Base-by-base conservation (phyloP, 2,888 invertebrate species). In the Acrobasis repandana region DNA sequence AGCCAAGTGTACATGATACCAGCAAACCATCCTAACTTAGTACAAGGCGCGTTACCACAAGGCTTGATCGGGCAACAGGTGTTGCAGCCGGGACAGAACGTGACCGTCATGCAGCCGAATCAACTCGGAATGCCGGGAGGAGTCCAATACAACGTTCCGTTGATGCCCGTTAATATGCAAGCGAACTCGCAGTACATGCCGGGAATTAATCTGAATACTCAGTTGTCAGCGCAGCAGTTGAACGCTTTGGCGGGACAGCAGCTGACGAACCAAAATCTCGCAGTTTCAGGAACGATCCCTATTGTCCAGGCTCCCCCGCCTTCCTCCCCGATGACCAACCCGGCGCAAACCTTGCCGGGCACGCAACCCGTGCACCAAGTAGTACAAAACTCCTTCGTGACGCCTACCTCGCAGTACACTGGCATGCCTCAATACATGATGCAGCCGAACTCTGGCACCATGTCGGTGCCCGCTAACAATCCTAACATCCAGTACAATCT, bases 1-100 rank as follows among this genome's bases (percentile, higher is more conserved):
- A 88, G 86, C 68, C 92, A 92, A 72, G 91, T 92, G 0, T 91
- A 91, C 68, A 91, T 91, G 90, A 90, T 91, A 71, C 90, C 91
- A 0, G 76, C 91, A 0, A 91, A 90, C 63, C 89, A 89, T 65
- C 81, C 81, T 0, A 89, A 83, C 62, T 65, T 90, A 11, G 79
- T 90, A 46, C 90, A 90, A 67, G 77, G 83, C 0, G 80, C 77
- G 0, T 59, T 91, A 28, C 86, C 84, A 0, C 83, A 82, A 9
- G 88, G 89, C 0, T 34, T 91, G 15, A 72, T 89, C 8, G 79
- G 87, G 0, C 91, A 90, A 60, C 90, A 91, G 69, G 78, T 91
- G 46, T 63, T 91, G 0, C 88, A 88, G 36, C 79, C 83, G 0
- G 90, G 90, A 0, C 91, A 91, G 62, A 92, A 92, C 56, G 88